Conservation (phyloP, 2,888 invertebrate species). For the Miltochrista miniata region DNA sequence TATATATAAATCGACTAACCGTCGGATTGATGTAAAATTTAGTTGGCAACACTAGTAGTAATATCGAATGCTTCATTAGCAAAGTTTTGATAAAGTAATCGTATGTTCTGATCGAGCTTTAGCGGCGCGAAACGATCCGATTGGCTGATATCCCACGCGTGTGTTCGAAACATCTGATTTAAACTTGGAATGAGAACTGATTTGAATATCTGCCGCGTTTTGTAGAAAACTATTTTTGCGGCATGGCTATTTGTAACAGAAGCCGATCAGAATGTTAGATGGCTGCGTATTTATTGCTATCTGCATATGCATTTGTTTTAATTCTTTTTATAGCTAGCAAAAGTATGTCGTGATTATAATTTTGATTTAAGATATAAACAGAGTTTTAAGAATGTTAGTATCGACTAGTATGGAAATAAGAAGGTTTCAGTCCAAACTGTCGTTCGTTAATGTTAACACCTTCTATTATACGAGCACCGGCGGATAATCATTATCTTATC, state of each 20-base stretch:
- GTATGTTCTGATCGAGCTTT: conserved; percentile 52
- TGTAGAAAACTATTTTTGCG: conserved; percentile 36
- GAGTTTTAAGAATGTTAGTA: neutral
- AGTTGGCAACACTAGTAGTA: conserved; percentile 36
- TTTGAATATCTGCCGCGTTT: neutral
- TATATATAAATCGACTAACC: conserved; percentile 26
- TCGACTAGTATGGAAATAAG: neutral
- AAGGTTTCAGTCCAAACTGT: conserved; percentile 29
- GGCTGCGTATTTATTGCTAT: conserved; percentile 26
- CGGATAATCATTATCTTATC: conserved; percentile 67
- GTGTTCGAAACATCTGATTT: conserved; percentile 53
- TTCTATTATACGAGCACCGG: conserved; percentile 22
- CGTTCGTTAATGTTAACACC: conserved; percentile 37
- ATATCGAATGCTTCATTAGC: conserved; percentile 52
- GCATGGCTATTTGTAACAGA: conserved; percentile 35
- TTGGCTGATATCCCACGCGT: conserved; percentile 49
- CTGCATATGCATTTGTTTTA: conserved; percentile 14
- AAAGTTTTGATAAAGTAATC: conserved; percentile 58
- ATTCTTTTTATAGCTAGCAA: neutral
- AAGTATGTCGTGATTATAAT: neutral
- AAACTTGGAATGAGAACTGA: conserved; percentile 38
- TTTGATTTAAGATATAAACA: neutral
- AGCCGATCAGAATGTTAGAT: conserved; percentile 31
- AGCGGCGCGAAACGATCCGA: conserved; percentile 56
- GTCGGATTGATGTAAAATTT: conserved; percentile 65